A percentile compares a stretch with the other conserved stretches of the same genome.
These are phyloP conservation scores for Mohoua ochrocephala DNA, from an alignment of 2,113 vertebrate genomes.

Conservation along the genomic window DNA sequence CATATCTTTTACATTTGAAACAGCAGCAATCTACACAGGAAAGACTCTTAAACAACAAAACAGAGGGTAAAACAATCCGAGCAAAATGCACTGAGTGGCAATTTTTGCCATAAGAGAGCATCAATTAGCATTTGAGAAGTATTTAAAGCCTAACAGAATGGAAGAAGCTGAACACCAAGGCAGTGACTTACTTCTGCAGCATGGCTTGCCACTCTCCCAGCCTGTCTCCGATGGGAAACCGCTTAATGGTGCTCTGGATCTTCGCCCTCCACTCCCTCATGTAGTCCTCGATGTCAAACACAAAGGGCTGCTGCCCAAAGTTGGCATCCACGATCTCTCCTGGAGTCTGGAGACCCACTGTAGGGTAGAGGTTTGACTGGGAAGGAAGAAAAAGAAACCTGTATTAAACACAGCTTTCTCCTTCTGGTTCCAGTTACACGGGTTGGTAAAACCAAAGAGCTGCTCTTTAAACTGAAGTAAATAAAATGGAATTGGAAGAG, in stretches of 20 bases:
- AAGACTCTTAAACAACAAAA: background rate
- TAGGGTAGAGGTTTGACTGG: slow-evolving; percentile 96
- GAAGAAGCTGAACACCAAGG: background rate
- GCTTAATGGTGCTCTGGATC: slow-evolving; percentile 93
- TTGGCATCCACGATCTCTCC: slow-evolving; percentile 98
- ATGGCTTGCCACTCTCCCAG: slow-evolving; percentile 97
- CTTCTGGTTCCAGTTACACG: rapidly evolving
- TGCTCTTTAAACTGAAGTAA: background rate
- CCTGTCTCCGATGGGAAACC: slow-evolving; percentile 92
- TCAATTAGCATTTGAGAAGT: background rate
- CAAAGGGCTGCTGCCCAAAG: slow-evolving; percentile 97
- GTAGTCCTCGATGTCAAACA: slow-evolving; percentile 99
- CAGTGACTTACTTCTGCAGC: slow-evolving; percentile 89
- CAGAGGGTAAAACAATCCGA: background rate
- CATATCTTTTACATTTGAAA: background rate
- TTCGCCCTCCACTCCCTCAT: slow-evolving; percentile 97
- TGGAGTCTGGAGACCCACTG: slow-evolving; percentile 96
- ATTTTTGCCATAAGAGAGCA: background rate
- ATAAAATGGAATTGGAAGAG: background rate
- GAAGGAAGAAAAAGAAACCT: slow-evolving; percentile 58
- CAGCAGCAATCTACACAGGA: background rate
- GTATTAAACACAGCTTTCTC: background rate
- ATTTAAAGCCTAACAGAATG: background rate
- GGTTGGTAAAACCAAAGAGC: background rate
- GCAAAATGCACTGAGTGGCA: background rate